These are phyloP conservation scores for Diachasmimorpha longicaudata DNA, from an alignment of 1,140 invertebrate genomes.

Conservation along the genomic window DNA sequence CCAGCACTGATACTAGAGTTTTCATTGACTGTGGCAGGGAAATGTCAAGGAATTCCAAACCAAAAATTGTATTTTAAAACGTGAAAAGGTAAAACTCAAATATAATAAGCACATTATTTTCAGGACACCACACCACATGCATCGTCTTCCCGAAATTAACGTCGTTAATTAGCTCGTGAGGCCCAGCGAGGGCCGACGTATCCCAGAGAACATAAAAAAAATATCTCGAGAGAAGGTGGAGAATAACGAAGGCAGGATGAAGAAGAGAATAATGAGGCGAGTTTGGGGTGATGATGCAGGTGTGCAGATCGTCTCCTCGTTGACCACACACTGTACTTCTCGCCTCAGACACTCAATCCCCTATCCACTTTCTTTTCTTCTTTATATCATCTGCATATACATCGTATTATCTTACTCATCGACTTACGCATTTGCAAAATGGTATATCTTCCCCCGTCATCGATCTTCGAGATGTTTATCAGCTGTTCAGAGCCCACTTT, in stretches of 20 bases:
- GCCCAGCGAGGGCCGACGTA: background rate
- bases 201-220: background rate
- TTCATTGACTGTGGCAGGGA: too few species aligned
- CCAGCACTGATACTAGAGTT: too few species aligned
- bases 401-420: background rate
- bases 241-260: background rate
- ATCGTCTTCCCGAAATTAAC: background rate
- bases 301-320: slow-evolving; percentile 6
- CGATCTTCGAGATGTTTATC: background rate
- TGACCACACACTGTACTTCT: background rate
- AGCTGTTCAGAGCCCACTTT: background rate
- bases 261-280: background rate
- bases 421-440: background rate
- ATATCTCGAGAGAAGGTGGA: background rate
- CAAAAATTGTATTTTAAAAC: background rate
- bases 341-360: background rate
- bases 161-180: slow-evolving; percentile 5
- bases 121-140: background rate
- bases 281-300: slow-evolving; percentile 2
- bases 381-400: slow-evolving; percentile 9
- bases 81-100: background rate
- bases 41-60: too few species aligned
- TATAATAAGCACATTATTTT: background rate
- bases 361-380: background rate
- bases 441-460: background rate